phyloP scores from a whole-genome alignment of 1,140 invertebrate genomes.

The Apis florea region DNA sequence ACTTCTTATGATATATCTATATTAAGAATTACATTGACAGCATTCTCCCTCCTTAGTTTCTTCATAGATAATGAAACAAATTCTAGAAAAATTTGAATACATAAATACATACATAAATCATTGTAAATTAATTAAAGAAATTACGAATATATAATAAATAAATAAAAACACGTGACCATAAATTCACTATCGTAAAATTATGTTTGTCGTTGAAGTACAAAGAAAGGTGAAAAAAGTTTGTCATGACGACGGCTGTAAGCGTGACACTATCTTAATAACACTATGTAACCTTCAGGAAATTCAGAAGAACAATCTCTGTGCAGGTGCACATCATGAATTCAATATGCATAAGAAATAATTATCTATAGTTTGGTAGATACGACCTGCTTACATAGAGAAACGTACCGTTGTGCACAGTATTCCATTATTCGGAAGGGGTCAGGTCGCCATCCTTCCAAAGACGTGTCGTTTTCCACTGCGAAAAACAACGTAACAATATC shows the following conservation, averaged over 20 bases:
- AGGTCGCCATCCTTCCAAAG: slow-evolving; percentile 74
- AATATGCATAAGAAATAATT: slow-evolving; percentile 22
- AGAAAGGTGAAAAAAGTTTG: slow-evolving; percentile 45
- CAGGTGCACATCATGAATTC: slow-evolving; percentile 3
- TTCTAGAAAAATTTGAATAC: slow-evolving; percentile 7
- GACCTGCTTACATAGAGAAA: slow-evolving; percentile 21
- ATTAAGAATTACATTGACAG: slow-evolving; percentile 46
- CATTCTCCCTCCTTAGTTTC: slow-evolving; percentile 19
- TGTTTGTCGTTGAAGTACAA: slow-evolving; percentile 22
- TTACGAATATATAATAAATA: background rate
- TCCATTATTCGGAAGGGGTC: slow-evolving; percentile 75
- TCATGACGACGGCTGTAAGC: slow-evolving; percentile 38
- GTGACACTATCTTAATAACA: slow-evolving; percentile 33
- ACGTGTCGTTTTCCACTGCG: slow-evolving; percentile 47
- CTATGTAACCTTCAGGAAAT: slow-evolving; percentile 37
- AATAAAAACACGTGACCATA: slow-evolving; percentile 26
- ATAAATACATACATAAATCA: background rate
- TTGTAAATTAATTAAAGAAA: background rate
- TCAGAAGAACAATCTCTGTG: slow-evolving; percentile 1
- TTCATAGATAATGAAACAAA: slow-evolving; percentile 5
- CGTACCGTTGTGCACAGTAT: slow-evolving; percentile 72
- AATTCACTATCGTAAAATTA: slow-evolving; percentile 14
- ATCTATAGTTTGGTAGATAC: slow-evolving; percentile 21
- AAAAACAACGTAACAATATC: slow-evolving; percentile 41
- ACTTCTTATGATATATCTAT: background rate